Evolutionary conservation across 2,888 invertebrate species (phyloP), one percentile per base, ranked within the genome.

Genomic region (Drosophila recens): DNA sequence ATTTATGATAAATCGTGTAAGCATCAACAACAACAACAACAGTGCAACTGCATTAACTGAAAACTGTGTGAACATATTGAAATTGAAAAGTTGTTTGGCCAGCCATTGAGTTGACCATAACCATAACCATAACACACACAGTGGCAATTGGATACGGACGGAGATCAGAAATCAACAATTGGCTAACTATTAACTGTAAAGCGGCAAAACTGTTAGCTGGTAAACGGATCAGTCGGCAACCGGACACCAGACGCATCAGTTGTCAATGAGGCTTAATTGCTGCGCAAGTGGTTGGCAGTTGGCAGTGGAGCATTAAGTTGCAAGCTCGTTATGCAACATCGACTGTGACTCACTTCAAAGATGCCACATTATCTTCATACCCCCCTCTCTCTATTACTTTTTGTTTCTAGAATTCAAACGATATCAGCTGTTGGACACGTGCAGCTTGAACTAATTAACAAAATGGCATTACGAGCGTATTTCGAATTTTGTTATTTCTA

Each of bases 51-150:
- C 68, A 82, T 58, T 40, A 77, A 43, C 51, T 62, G 61, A 64
- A 64, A 64, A 64, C 76, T 88, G 83, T 90, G 89, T 81, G 90
- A 84, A 82, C 76, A 79, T 63, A 70, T 70, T 67, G 59, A 79
- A 79, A 87, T 90, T 85, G 89, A 86, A 86, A 90, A 86, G 86
- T 86, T 89, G 86, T 86, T 87, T 90, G 82, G 64, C 77, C 88
- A 62, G 82, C 73, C 75, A 67, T 56, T 43, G 9, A 67, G 70
- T 81, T 87, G 89, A 70, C 84, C 90, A 88, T 86, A 86, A 79
- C 89, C 89, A 80, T 82, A 89, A 83, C 76, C 36, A 38, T 38
- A 38, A 27, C 27, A 27, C 27, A 54, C 38, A 89, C 87, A 71
- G 78, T 89, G 89, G 80, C 78, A 90, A 86, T 82, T 73, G 73